A percentile compares a stretch with the other conserved stretches of the same genome.
Conservation (phyloP, 2,113 vertebrate genomes). For the Sebastes fasciatus region DNA sequence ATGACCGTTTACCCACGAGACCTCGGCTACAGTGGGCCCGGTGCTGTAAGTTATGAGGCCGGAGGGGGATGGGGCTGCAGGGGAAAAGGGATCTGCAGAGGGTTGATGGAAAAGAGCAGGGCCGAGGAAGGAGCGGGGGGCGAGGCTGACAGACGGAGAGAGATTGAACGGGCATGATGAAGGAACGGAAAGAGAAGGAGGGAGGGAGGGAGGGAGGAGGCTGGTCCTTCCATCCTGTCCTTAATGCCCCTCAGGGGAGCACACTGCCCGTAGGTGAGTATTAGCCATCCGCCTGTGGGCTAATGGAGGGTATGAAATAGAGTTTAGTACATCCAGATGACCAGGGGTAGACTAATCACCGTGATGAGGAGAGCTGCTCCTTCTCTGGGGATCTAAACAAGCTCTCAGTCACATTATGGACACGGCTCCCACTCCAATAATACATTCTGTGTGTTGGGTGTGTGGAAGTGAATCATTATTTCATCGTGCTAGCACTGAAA, state of each 20-base stretch:
- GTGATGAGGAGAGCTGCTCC: conserved; percentile 44
- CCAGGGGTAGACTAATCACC: conserved; percentile 57
- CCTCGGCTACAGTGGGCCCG: conserved; percentile 38
- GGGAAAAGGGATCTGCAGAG: conserved; percentile 51
- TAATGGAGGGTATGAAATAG: conserved; percentile 77
- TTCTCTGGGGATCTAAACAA: conserved; percentile 31
- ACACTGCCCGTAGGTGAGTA: conserved; percentile 84
- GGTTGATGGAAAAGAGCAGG: conserved; percentile 59
- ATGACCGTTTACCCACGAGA: conserved; percentile 65
- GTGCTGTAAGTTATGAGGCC: conserved; percentile 61
- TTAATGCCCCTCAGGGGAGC: conserved; percentile 76
- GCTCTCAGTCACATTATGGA: conserved; percentile 26
- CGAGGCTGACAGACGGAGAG: conserved; percentile 55
- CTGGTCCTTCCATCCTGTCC: conserved; percentile 62
- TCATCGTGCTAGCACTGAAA: not conserved
- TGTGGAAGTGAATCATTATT: conserved; percentile 11
- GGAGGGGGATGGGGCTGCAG: conserved; percentile 38
- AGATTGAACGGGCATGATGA: conserved; percentile 57
- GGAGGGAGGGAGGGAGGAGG: conserved; percentile 44
- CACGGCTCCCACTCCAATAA: not conserved
- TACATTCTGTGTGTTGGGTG: conserved; percentile 38
- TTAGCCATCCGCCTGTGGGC: conserved; percentile 86
- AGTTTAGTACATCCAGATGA: conserved; percentile 72
- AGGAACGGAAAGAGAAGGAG: conserved; percentile 48
- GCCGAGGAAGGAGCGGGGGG: conserved; percentile 37